Evolutionary conservation across 1,140 invertebrate genomes (phyloP).

Genomic region (Eumeta japonica): DNA sequence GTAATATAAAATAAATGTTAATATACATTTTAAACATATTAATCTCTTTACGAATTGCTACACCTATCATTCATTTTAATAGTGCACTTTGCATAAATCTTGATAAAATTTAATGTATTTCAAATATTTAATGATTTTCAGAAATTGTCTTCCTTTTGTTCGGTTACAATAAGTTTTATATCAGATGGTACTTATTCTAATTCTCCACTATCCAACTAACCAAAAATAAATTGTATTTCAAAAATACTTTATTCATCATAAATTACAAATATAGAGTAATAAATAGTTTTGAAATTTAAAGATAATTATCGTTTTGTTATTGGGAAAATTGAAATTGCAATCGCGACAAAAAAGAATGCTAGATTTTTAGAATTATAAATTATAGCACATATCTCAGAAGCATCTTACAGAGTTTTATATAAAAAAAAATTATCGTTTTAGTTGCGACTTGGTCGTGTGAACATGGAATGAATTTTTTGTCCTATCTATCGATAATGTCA

Average conservation of each 20-base stretch:
- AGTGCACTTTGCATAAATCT: slow-evolving; percentile 8
- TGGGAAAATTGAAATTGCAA: no score
- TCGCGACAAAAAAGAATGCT: no score
- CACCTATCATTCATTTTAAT: background rate
- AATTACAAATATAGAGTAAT: slow-evolving; percentile 22
- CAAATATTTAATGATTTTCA: slow-evolving; percentile 8
- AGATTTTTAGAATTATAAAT: no score
- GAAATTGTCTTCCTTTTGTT: slow-evolving; percentile 2
- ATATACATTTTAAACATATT: slow-evolving; percentile 34
- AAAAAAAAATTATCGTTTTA: no score
- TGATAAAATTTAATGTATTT: slow-evolving; percentile 7
- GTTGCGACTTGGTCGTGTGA: no score
- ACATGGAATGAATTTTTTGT: no score
- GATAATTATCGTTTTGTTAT: no score
- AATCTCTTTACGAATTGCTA: slow-evolving; percentile 31
- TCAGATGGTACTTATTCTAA: slow-evolving; percentile 32
- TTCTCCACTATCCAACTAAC: slow-evolving; percentile 41
- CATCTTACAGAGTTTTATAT: no score
- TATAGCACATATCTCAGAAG: no score
- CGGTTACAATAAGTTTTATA: slow-evolving; percentile 24
- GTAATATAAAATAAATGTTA: slow-evolving; percentile 24
- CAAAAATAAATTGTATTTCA: slow-evolving; percentile 19
- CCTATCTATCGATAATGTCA: no score
- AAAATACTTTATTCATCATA: slow-evolving; percentile 6
- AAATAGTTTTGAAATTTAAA: no score